Percentiles rank a stretch among this genome's conserved stretches.
Conservation (phyloP, 1,140 invertebrate genomes). For the Zaprionus camerounensis region DNA sequence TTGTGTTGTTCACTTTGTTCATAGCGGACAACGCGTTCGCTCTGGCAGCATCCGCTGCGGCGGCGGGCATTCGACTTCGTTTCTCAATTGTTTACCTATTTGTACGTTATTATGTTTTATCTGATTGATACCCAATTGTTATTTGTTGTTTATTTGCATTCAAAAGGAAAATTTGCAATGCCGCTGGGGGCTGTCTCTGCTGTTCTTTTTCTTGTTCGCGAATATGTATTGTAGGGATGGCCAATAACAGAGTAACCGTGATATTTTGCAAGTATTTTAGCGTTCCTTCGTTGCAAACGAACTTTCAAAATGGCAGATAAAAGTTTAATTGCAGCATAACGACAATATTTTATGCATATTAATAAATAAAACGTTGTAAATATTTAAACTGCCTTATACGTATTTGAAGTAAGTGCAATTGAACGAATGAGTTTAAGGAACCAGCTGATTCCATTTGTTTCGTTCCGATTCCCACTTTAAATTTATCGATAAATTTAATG, state of each 20-base stretch:
- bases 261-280: not conserved
- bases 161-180: constrained; percentile 14
- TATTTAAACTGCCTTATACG: not conserved
- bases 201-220: constrained; percentile 17
- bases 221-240: constrained; percentile 18
- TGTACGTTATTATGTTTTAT: not conserved
- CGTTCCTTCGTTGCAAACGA: not conserved
- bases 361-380: not conserved
- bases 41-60: constrained; percentile 47
- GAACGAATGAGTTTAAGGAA: not conserved
- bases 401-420: not conserved
- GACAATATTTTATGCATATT: not conserved
- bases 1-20: constrained; percentile 63
- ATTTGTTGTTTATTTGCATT: not conserved
- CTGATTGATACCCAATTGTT: constrained; percentile 7
- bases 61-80: constrained; percentile 49
- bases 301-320: not conserved
- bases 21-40: constrained; percentile 54
- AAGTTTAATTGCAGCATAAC: not conserved
- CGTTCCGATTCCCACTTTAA: not conserved
- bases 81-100: constrained; percentile 3
- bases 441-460: not conserved
- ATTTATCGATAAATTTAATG: not conserved
- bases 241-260: not conserved
- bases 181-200: constrained; percentile 15